Evolutionary conservation across 1,140 invertebrate genomes (phyloP), one percentile per base, ranked within the genome.

Genomic region (Ips nitidus): DNA sequence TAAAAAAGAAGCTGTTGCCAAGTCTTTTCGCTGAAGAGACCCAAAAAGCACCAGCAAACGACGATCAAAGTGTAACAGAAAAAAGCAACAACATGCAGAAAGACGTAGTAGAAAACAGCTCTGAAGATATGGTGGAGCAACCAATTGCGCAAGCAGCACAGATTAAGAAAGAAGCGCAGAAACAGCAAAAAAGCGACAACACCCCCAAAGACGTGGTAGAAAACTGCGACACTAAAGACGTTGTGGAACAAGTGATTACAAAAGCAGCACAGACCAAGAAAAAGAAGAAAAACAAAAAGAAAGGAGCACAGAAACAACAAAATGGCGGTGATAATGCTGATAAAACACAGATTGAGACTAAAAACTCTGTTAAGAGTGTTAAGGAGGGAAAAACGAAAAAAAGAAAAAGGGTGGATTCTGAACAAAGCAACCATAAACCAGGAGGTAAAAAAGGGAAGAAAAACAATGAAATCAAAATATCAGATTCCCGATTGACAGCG

Each of bases 1-100:
- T 92, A 1, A 97, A 97, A 80, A 88, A 84, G 73, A 95, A 93
- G 83, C 85, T 95, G 76, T 83, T 98, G n/a, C 86, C 87, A n/a
- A 94, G 93, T 79, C 81, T 95, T 43, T 95, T 89, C 70, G 41
- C 3, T 37, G 39, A 42, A 52, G 56, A 53, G 42, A 66, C 47
- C 39, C 8, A 52, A 41, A 52, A 56, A 59, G 56, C 0, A 22
- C 22, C 22, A 22, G 22, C 22, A 22, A 22, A 22, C 22, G 22
- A 22, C 22, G 22, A 22, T 22, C 22, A 22, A 22, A 22, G 22
- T 22, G 22, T 22, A 22, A 22, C 22, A 22, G 22, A 22, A 22
- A 22, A 22, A 22, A 22, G 22, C 22, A 22, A 22, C 22, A 22
- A 22, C 22, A 22, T 22, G 22, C 22, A 22, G 22, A 22, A 22